phyloP scores from a whole-genome alignment of 2,797 vertebrate genomes.

The Galaxias olidus region DNA sequence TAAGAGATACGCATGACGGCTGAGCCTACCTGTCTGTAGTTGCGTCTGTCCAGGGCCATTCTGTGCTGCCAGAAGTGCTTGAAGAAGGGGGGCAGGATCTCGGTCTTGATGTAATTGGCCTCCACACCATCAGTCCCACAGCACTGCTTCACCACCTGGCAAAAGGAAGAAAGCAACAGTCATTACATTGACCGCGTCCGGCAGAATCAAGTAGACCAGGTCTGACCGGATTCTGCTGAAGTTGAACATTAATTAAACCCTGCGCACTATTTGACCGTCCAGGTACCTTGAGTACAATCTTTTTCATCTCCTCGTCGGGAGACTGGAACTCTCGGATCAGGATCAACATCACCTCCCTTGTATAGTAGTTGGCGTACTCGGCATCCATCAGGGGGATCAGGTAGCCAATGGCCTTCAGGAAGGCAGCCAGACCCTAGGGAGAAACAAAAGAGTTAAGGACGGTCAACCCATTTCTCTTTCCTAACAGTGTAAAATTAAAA shows the following conservation, averaged over 20 bases:
- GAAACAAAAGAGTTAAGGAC: no score
- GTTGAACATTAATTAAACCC: no score
- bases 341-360: constrained; percentile 98
- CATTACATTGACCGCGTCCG: no score
- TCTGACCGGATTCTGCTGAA: no score
- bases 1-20: neutral
- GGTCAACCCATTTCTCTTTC: neutral
- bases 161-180: constrained; percentile 10
- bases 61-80: constrained; percentile 99
- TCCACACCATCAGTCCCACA: constrained; percentile 98
- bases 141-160: constrained; percentile 97
- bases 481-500: constrained; percentile 20
- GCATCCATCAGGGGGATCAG: constrained; percentile 99
- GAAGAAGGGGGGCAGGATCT: constrained; percentile 98
- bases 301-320: constrained; percentile 99
- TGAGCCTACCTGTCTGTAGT: constrained; percentile 92
- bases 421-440: constrained; percentile 92
- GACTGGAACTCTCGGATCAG: constrained; percentile 99
- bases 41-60: constrained; percentile 97
- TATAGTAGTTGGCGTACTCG: constrained; percentile 98
- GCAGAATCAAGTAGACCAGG: no score
- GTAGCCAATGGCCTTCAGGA: constrained; percentile 98
- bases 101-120: constrained; percentile 99
- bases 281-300: constrained; percentile 94
- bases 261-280: no score